A percentile compares a stretch with the other conserved stretches of the same genome.
Evolutionary conservation across 2,888 invertebrate genomes (phyloP).

Genomic region (Ichneumoninae sp.): DNA sequence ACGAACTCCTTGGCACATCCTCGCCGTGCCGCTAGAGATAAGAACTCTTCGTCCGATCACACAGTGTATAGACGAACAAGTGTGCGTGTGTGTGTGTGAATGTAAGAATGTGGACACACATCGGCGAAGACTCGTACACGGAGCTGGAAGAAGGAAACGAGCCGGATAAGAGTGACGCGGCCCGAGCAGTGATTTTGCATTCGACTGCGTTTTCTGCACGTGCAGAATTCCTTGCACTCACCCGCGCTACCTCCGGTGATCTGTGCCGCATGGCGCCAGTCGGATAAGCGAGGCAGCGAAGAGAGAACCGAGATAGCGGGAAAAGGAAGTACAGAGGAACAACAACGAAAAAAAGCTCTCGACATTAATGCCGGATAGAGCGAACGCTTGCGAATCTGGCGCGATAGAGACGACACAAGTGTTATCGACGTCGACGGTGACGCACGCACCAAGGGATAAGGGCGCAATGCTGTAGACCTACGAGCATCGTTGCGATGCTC

Average conservation of each 20-base stretch:
- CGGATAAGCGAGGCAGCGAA: slow-evolving; percentile 48
- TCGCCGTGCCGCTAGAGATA: slow-evolving; percentile 58
- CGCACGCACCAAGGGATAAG: not conserved
- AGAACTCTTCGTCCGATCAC: slow-evolving; percentile 54
- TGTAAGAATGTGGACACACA: slow-evolving; percentile 19
- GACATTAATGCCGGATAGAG: slow-evolving; percentile 29
- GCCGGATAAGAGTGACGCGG: slow-evolving; percentile 64
- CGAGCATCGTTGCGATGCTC: not conserved
- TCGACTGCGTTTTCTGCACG: slow-evolving; percentile 58
- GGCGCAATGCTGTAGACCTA: not conserved
- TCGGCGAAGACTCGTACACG: slow-evolving; percentile 3
- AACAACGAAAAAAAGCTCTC: slow-evolving; percentile 37
- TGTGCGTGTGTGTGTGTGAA: not conserved
- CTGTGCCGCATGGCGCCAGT: slow-evolving; percentile 56
- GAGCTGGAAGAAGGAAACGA: slow-evolving; percentile 54
- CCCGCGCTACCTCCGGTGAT: slow-evolving; percentile 28
- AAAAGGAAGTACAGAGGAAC: slow-evolving; percentile 6
- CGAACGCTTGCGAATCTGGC: slow-evolving; percentile 22
- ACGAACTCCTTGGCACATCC: slow-evolving; percentile 58
- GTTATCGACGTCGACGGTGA: not conserved
- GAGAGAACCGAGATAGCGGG: slow-evolving; percentile 35
- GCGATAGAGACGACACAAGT: slow-evolving; percentile 10
- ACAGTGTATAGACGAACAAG: slow-evolving; percentile 25
- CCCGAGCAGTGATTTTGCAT: slow-evolving; percentile 60
- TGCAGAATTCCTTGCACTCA: slow-evolving; percentile 37